Percentiles rank a stretch among this genome's conserved stretches.
These are phyloP conservation scores for Daktulosphaira vitifoliae DNA, from an alignment of 1,140 invertebrate species.

Conservation along the genomic window DNA sequence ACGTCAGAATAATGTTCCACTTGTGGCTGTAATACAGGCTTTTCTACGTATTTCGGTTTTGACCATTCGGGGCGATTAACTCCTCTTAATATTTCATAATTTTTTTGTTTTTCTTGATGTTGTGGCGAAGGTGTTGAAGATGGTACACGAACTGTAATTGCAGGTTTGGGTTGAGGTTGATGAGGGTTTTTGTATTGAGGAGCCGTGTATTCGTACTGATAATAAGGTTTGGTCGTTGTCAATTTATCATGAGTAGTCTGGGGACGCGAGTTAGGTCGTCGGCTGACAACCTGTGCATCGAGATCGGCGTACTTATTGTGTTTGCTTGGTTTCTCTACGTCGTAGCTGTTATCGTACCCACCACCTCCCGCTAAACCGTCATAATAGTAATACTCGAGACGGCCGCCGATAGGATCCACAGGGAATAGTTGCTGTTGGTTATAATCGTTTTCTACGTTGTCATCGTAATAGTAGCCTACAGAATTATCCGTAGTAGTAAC, in stretches of 20 bases:
- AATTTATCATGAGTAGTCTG: conserved; percentile 24
- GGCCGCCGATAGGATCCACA: not conserved
- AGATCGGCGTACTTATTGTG: conserved; percentile 18
- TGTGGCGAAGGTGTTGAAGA: not conserved
- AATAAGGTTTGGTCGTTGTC: conserved; percentile 37
- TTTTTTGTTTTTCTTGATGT: not conserved
- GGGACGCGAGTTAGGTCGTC: conserved; percentile 3
- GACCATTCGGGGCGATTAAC: too few relatives aligned
- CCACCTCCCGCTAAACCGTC: not conserved
- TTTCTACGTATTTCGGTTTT: not conserved
- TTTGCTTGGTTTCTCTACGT: conserved; percentile 15
- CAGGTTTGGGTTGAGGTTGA: too few relatives aligned
- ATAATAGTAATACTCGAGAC: conserved; percentile 20
- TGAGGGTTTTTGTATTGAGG: conserved; percentile 34
- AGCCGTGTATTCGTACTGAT: conserved; percentile 40
- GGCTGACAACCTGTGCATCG: not conserved
- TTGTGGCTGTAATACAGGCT: conserved; percentile 1
- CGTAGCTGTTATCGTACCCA: conserved; percentile 12
- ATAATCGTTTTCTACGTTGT: conserved; percentile 6
- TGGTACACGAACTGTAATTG: too few relatives aligned
- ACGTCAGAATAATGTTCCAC: conserved; percentile 10
- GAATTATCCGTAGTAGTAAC: not conserved
- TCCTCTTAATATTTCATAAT: too few relatives aligned
- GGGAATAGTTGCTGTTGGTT: not conserved
- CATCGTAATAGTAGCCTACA: not conserved